Base-by-base conservation (phyloP, 1,140 invertebrate species). In the Aplysia californica region DNA sequence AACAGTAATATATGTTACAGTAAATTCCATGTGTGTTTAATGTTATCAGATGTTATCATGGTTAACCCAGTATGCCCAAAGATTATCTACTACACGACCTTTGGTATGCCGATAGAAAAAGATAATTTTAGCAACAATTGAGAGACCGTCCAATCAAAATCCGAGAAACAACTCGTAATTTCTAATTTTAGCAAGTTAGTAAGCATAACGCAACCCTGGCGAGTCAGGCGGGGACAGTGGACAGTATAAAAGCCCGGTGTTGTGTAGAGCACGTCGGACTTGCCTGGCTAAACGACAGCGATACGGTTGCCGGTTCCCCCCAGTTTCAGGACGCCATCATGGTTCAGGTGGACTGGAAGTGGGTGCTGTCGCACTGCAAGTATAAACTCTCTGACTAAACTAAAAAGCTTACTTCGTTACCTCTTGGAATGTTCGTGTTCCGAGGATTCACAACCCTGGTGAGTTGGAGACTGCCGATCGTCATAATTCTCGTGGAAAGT, bases 371-470 rank as follows among this genome's bases (percentile, higher is more conserved):
- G 44, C 68, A 35, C 10, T 36, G 68, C 15, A 50, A 50, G 26
- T 31, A 58, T 33, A 20, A 36, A 35, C 1, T 21, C 44, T n/a
- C 44, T 58, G n/a, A 44, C 44, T n/a, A 56, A 50, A 44, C 23
- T n/a, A 33, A n/a, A n/a, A 35, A 29, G 68, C 68, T 71, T 71
- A 71, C 68, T 71, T 71, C 68, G 68, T 71, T 71, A 71, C 31
- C 68, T 71, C 50, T 31, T 35, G 68, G 68, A 23, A 71, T 71
- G 41, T 71, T 71, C 68, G 68, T 58, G 36, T 71, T 58, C 33
- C 23, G 33, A 50, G 50, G 36, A 71, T 18, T 35, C 29, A 71
- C 18, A 15, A 38, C 44, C 1, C 50, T 71, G 68, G 68, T 56
- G 68, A 56, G 68, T 71, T 44, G 21, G 66, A 44, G 38, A 23